Base-by-base conservation (phyloP, 23 tunicate species). In the Styela clava region DNA sequence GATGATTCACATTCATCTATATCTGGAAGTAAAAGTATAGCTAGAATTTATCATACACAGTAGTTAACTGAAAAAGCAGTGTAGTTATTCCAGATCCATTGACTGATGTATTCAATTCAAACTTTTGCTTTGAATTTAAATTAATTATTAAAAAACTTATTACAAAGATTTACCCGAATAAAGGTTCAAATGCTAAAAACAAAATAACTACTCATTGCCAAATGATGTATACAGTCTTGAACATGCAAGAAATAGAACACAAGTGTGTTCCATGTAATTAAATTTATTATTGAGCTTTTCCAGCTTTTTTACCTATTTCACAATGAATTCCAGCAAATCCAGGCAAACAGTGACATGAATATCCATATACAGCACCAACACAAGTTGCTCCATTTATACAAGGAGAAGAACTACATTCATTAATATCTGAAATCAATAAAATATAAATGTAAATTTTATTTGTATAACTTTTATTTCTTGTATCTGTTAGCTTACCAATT, bases 241-340 rank as follows among this genome's bases (percentile, higher is more conserved):
- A 44, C 7, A 44, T 44, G 56, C 7, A 44, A 44, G 56, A 44
- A 44, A 5, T 44, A 44, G 7, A 44, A 44, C 12, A 29, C 71
- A 25, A 67, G 71, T 67, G 22, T 61, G n/a, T 0, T 61, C 23
- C n/a, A 0, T 0, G n/a, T 21, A 61, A 61, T 61, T 61, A 23
- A 61, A 0, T n/a, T n/a, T n/a, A n/a, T n/a, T n/a, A n/a, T n/a
- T n/a, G n/a, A n/a, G n/a, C n/a, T n/a, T n/a, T n/a, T n/a, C n/a
- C n/a, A n/a, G n/a, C n/a, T n/a, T n/a, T 29, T 16, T 67, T 1
- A 67, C 71, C 2, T 1, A 0, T 67, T 22, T 67, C 71, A 67
- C 71, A 67, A 67, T 67, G 16, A 18, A 18, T 67, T 1, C 71
- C 71, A 29, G 71, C 71, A 67, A 25, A 67, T 29, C 71, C 71